Conservation (phyloP, 2,113 vertebrate species). For the Microcebus murinus region DNA sequence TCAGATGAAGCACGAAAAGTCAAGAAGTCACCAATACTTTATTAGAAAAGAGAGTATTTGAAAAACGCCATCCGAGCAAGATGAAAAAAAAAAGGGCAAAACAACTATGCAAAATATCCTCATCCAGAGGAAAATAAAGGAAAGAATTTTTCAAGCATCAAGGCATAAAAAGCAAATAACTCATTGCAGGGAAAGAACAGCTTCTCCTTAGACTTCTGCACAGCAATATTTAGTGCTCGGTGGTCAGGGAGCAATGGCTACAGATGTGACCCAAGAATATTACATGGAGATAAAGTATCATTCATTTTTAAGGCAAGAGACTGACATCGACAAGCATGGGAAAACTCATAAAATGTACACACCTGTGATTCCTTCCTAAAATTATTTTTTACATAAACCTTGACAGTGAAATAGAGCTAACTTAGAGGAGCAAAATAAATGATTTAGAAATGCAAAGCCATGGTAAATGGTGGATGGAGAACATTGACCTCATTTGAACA, state of each 20-base stretch:
- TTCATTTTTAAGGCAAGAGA: background rate
- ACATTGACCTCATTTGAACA: background rate
- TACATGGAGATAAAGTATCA: background rate
- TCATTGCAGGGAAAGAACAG: background rate
- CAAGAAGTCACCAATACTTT: constrained; percentile 22
- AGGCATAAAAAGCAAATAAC: constrained; percentile 27
- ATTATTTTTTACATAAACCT: background rate
- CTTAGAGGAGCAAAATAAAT: background rate
- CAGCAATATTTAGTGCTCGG: background rate
- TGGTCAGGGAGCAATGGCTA: background rate
- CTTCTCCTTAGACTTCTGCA: background rate
- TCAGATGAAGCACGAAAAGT: constrained; percentile 14
- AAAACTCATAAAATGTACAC: background rate
- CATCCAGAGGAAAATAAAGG: background rate
- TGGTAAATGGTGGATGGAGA: background rate
- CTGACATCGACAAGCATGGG: background rate
- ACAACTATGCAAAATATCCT: constrained; percentile 9
- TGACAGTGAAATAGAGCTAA: background rate
- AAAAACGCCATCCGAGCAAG: constrained; percentile 19
- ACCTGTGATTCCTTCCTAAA: background rate
- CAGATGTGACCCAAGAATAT: background rate
- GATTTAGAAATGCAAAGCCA: background rate
- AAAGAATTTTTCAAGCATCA: constrained; percentile 21
- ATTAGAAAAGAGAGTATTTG: constrained; percentile 9
- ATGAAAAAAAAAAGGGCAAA: constrained; percentile 7